phyloP scores from a whole-genome alignment of 2,113 vertebrate genomes.

The Bufo gargarizans region DNA sequence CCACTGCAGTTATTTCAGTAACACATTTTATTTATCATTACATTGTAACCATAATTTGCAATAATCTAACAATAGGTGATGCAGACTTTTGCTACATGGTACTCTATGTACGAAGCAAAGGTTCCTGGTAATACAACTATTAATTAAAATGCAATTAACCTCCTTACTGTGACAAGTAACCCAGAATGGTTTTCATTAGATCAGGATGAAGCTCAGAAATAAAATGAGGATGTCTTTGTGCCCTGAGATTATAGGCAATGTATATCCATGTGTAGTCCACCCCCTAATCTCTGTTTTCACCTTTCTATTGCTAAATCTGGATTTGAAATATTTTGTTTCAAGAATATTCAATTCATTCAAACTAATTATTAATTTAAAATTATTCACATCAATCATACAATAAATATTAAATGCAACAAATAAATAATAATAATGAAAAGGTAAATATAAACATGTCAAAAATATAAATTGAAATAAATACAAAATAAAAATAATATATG shows the following conservation, averaged over 20 bases:
- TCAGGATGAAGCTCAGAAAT: slow-evolving; percentile 7
- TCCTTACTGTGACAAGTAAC: slow-evolving; percentile 28
- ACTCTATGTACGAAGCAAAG: slow-evolving; percentile 11
- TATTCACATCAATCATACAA: neutral
- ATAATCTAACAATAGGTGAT: slow-evolving; percentile 29
- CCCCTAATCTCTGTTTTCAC: neutral
- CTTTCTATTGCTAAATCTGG: neutral
- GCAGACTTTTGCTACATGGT: slow-evolving; percentile 30
- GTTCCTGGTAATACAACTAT: slow-evolving; percentile 41
- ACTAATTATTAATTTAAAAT: too few relatives aligned
- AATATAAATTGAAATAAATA: too few relatives aligned
- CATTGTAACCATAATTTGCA: slow-evolving; percentile 5
- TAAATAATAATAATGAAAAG: too few relatives aligned
- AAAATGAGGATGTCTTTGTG: neutral
- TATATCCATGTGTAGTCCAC: neutral
- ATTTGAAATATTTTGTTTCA: neutral
- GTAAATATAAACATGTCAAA: too few relatives aligned
- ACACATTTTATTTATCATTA: neutral
- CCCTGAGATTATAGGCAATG: slow-evolving; percentile 10
- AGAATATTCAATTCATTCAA: too few relatives aligned
- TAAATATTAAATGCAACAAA: neutral
- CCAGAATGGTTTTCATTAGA: slow-evolving; percentile 31
- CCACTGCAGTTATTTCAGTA: neutral
- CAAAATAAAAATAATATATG: too few relatives aligned
- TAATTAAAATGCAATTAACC: slow-evolving; percentile 58